Conservation (phyloP, 2,888 invertebrate genomes). For the Copidosoma aretas region DNA sequence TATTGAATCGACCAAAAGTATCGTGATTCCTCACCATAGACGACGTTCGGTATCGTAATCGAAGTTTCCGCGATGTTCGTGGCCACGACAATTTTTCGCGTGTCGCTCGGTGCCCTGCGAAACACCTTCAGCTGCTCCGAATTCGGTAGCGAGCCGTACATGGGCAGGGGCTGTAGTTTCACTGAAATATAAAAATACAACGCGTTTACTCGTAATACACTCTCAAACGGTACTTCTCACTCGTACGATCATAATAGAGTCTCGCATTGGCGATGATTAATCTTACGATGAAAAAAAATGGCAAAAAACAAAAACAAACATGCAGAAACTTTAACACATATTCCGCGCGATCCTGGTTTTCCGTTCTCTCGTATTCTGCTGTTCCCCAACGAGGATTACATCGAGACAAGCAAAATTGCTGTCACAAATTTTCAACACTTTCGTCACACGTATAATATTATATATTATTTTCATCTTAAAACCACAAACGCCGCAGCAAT, state of each 20-base stretch:
- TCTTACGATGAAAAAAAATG: background rate
- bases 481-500: background rate
- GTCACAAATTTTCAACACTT: too few relatives aligned
- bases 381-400: too few relatives aligned
- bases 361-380: too few relatives aligned
- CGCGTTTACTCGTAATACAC: too few relatives aligned
- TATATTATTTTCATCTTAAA: too few relatives aligned
- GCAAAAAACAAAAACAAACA: background rate
- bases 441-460: too few relatives aligned
- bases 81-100: constrained; percentile 88
- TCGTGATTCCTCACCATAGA: constrained; percentile 72
- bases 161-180: constrained; percentile 77
- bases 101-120: constrained; percentile 71
- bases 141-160: constrained; percentile 90
- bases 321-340: too few relatives aligned
- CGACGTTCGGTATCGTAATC: constrained; percentile 91
- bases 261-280: background rate
- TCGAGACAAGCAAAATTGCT: too few relatives aligned
- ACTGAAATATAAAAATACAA: constrained; percentile 48
- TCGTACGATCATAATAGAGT: too few relatives aligned
- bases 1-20: too few relatives aligned
- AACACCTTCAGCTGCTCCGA: constrained; percentile 84
- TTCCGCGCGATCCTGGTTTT: too few relatives aligned
- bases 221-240: too few relatives aligned
- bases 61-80: constrained; percentile 98